Evolutionary conservation across 2,113 vertebrate genomes (phyloP).

Genomic region (Sturnira hondurensis): DNA sequence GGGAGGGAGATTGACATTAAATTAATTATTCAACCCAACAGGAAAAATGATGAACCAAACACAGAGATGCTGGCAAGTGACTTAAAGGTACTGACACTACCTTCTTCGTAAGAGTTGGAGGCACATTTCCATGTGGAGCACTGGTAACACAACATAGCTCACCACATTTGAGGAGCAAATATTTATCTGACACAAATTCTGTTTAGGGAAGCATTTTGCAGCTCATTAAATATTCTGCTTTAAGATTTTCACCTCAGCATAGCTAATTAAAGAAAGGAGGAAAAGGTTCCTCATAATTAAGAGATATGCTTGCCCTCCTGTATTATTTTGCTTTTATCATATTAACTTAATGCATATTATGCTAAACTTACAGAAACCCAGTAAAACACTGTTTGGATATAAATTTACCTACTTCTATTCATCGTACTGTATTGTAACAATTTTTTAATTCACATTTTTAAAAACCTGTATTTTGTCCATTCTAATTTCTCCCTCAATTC

Average conservation of each 20-base stretch:
- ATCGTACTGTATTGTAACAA: background rate
- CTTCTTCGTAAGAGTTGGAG: slow-evolving; percentile 44
- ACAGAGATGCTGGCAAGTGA: slow-evolving; percentile 17
- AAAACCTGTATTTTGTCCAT: background rate
- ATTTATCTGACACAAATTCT: slow-evolving; percentile 57
- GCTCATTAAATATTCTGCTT: slow-evolving; percentile 39
- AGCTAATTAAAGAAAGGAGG: background rate
- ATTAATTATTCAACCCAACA: slow-evolving; percentile 52
- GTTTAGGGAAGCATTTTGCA: slow-evolving; percentile 52
- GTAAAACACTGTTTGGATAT: background rate
- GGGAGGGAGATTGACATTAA: background rate
- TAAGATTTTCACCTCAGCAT: slow-evolving; percentile 6
- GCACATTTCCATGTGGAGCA: slow-evolving; percentile 63
- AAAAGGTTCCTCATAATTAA: background rate
- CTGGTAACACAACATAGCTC: slow-evolving; percentile 56
- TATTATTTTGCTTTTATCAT: background rate
- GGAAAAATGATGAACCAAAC: slow-evolving; percentile 25
- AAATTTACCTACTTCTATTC: background rate
- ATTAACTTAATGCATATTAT: background rate
- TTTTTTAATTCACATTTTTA: background rate
- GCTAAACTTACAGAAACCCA: background rate
- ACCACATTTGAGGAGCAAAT: slow-evolving; percentile 45
- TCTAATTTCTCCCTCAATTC: background rate
- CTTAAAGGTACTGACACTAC: slow-evolving; percentile 16
- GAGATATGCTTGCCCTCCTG: background rate